These are phyloP conservation scores for Mamestra brassicae DNA, from an alignment of 2,888 invertebrate genomes.

Conservation along the genomic window DNA sequence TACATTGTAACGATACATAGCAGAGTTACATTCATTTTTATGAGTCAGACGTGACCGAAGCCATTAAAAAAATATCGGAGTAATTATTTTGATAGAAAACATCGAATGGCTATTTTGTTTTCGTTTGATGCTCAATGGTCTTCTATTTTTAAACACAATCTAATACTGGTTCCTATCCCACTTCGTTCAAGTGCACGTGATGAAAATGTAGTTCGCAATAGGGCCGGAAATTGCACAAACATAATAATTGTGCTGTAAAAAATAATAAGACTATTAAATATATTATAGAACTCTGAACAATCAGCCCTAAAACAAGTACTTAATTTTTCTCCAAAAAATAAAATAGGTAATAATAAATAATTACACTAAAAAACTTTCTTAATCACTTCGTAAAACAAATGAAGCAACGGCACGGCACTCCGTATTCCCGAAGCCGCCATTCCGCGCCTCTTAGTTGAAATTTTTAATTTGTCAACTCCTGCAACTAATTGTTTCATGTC, in stretches of 20 bases:
- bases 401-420: constrained; percentile 21
- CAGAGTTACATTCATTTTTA: constrained; percentile 37
- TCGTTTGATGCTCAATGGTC: background rate
- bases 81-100: constrained; percentile 34
- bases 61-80: constrained; percentile 39
- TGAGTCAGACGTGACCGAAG: constrained; percentile 43
- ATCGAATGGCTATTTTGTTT: constrained; percentile 13
- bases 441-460: constrained; percentile 52
- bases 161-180: too few species aligned
- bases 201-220: too few species aligned
- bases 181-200: too few species aligned
- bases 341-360: background rate
- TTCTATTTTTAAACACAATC: background rate
- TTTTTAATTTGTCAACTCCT: constrained; percentile 63
- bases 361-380: constrained; percentile 30
- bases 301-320: constrained; percentile 3
- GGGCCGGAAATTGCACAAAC: too few species aligned
- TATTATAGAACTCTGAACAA: background rate
- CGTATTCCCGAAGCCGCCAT: constrained; percentile 39
- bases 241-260: too few species aligned
- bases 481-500: constrained; percentile 65
- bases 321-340: too few species aligned
- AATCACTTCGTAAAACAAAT: constrained; percentile 45
- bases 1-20: constrained; percentile 22
- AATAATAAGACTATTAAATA: too few species aligned